Evolutionary conservation across 2,888 invertebrate genomes (phyloP).

Genomic region (Hedya salicella): DNA sequence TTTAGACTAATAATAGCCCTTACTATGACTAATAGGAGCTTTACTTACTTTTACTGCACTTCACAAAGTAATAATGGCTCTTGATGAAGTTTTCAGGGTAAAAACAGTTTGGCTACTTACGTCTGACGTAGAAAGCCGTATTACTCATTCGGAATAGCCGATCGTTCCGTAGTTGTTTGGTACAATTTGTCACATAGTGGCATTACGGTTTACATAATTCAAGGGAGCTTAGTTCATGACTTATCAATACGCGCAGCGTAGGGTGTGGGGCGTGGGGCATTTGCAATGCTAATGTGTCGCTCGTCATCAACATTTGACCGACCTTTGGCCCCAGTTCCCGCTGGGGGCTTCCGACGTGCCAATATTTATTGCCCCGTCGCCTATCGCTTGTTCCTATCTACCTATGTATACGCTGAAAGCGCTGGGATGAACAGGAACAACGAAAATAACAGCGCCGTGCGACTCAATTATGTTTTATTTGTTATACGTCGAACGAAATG

Average conservation of each 20-base stretch:
- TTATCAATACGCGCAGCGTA: constrained; percentile 50
- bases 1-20: constrained; percentile 40
- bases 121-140: constrained; percentile 46
- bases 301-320: constrained; percentile 52
- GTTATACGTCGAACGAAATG: not conserved
- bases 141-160: constrained; percentile 52
- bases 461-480: constrained; percentile 11
- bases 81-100: constrained; percentile 63
- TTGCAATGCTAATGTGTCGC: constrained; percentile 54
- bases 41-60: constrained; percentile 69
- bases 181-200: constrained; percentile 46
- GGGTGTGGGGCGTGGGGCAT: constrained; percentile 47
- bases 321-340: constrained; percentile 46
- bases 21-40: constrained; percentile 64
- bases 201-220: constrained; percentile 45
- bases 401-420: constrained; percentile 28
- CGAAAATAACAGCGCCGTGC: constrained; percentile 18
- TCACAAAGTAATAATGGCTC: constrained; percentile 69
- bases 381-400: constrained; percentile 31
- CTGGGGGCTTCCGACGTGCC: constrained; percentile 44
- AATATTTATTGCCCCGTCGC: constrained; percentile 46
- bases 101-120: constrained; percentile 54
- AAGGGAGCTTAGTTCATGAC: constrained; percentile 47
- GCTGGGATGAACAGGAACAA: constrained; percentile 25
- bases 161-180: constrained; percentile 50